Base-by-base conservation (phyloP, 2,797 vertebrate species). In the Sandelia bainsii region DNA sequence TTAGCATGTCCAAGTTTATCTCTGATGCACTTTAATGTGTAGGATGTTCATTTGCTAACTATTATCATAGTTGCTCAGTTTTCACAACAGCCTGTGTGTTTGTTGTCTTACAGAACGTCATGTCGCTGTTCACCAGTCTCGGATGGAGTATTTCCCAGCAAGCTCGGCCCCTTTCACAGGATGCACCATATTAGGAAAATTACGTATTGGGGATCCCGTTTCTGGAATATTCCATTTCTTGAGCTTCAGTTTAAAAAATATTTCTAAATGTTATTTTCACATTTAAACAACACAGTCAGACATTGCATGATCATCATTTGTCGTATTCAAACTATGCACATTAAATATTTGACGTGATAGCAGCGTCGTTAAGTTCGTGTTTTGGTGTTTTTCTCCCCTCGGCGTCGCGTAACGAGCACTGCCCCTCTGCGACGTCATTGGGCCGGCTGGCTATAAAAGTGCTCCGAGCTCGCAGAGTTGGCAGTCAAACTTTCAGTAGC, bases 131-230 rank as follows among this genome's bases (percentile, higher is more conserved):
- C 54, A 65, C 88, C 77, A 84, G 79, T 81, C 69, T 89, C 74
- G 69, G 71, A 69, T 37, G 72, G 78, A 81, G 77, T 74, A 57
- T 89, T 95, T 95, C 92, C 92, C 91, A 94, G 84, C 88, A 95
- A 61, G 72, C 39, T 19, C 87, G 92, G 89, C 89, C 96, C 96
- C 79, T 89, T 89, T 89, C 79, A 96, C 96, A 98, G 97, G 97
- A 98, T 98, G 94, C 94, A 94, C 97, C 98, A 96, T 97, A 97
- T 98, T 92, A 96, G 97, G 97, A 93, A 92, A 96, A 95, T 95
- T 92, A 97, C 98, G 98, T 96, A 88, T 91, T 87, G 95, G 97
- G 97, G 96, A 97, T 95, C 95, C 97, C 97, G 91, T 75, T 77
- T 77, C 80, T 87, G 93, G 93, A 95, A 93, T 71, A 67, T 92